Evolutionary conservation across 2,797 vertebrate genomes (phyloP).

Genomic region (Betta splendens): DNA sequence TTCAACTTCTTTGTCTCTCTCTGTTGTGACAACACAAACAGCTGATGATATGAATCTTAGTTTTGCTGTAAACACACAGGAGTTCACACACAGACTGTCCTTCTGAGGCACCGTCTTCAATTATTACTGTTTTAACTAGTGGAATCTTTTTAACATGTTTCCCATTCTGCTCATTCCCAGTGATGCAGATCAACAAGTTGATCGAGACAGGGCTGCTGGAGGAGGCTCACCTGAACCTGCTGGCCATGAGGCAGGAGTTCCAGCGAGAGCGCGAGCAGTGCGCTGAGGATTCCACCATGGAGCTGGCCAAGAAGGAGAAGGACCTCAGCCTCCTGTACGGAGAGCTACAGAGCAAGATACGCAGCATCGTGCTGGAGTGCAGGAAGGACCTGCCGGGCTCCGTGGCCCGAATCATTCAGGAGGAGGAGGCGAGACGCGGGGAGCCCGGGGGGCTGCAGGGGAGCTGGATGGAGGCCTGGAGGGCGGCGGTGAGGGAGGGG

Average conservation of each 20-base stretch:
- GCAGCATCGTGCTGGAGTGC: conserved; percentile 79
- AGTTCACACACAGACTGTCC: neutral
- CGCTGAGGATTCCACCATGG: conserved; percentile 62
- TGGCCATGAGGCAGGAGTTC: conserved; percentile 78
- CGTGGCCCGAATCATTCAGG: conserved; percentile 81
- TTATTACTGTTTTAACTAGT: too few species aligned
- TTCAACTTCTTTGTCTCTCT: conserved; percentile 2
- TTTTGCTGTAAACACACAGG: conserved; percentile 17
- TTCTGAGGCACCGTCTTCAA: too few species aligned
- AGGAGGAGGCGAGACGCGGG: conserved; percentile 76
- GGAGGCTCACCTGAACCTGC: conserved; percentile 86
- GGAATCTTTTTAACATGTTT: too few species aligned
- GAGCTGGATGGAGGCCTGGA: conserved; percentile 87
- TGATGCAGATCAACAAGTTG: conserved; percentile 88
- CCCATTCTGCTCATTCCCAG: conserved; percentile 68
- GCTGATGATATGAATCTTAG: neutral
- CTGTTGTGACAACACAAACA: conserved; percentile 58
- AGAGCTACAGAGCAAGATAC: conserved; percentile 71
- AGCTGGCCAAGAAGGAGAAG: conserved; percentile 80
- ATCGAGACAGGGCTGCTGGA: conserved; percentile 84
- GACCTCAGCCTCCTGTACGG: conserved; percentile 87
- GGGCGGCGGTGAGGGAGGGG: conserved; percentile 74
- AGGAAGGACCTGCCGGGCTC: conserved; percentile 71
- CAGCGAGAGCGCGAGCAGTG: conserved; percentile 63
- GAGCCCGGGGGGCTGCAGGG: conserved; percentile 66